Conservation (phyloP, 1,140 invertebrate species). For the Macrostomum lignano region DNA sequence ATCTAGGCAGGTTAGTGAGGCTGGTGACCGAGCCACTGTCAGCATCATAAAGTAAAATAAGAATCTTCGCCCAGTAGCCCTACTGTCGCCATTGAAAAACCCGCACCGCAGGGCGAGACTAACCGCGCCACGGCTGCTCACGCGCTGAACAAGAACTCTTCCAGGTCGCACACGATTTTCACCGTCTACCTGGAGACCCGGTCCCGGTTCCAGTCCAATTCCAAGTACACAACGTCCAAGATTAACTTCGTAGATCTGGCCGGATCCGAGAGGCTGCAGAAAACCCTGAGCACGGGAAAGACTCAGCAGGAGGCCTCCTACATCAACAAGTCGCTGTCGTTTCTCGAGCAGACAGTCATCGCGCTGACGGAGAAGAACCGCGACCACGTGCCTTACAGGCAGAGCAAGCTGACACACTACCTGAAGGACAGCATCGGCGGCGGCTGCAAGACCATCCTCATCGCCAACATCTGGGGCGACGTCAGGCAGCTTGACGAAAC, state of each 20-base stretch:
- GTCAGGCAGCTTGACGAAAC: constrained; percentile 25
- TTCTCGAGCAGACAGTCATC: constrained; percentile 25
- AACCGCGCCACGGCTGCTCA: constrained; percentile 26
- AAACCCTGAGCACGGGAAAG: constrained; percentile 27
- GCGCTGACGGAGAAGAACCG: constrained; percentile 16
- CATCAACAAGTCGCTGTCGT: constrained; percentile 26
- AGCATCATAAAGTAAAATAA: no score
- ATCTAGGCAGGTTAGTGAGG: no score
- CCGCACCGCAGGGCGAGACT: constrained; percentile 21
- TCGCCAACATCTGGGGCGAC: constrained; percentile 27
- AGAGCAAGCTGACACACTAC: constrained; percentile 24
- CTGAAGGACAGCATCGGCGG: constrained; percentile 26
- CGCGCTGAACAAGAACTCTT: constrained; percentile 19
- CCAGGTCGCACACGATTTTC: constrained; percentile 25
- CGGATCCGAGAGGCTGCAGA: constrained; percentile 24
- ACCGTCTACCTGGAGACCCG: constrained; percentile 22
- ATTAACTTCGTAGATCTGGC: constrained; percentile 29
- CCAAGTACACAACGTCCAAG: constrained; percentile 27
- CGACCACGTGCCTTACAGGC: constrained; percentile 23
- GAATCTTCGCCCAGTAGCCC: no score
- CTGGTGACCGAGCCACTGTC: no score
- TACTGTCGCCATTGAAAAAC: no score
- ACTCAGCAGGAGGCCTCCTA: constrained; percentile 24
- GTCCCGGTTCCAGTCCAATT: constrained; percentile 21
- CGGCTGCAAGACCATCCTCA: constrained; percentile 19